A percentile compares a stretch with the other conserved stretches of the same genome.
These are phyloP conservation scores for Apis laboriosa DNA, from an alignment of 1,140 invertebrate genomes.

Conservation along the genomic window DNA sequence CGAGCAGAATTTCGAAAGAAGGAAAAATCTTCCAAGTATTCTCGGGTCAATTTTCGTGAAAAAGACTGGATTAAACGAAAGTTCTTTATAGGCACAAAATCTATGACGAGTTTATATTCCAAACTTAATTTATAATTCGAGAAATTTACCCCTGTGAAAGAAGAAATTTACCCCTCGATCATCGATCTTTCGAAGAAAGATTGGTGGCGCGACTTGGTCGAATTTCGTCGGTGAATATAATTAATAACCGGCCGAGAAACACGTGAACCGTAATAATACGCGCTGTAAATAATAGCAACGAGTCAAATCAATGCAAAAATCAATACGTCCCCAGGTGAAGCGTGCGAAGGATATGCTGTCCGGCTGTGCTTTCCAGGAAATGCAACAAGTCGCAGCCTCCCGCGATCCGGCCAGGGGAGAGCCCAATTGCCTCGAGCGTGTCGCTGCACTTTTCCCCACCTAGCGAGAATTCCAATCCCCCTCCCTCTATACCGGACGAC, in stretches of 20 bases:
- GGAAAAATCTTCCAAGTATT: neutral
- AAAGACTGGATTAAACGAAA: neutral
- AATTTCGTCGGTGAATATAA: no score
- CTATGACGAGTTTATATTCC: no score
- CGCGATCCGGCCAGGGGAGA: conserved; percentile 23
- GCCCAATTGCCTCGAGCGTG: conserved; percentile 32
- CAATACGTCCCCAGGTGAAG: conserved; percentile 37
- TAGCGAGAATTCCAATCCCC: neutral
- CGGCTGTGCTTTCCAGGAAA: conserved; percentile 30
- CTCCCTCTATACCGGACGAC: no score
- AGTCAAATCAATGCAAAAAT: conserved; percentile 21
- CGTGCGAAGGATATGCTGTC: neutral
- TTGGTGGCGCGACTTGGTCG: no score
- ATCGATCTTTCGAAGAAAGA: no score
- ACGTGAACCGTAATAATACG: no score
- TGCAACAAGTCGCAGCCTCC: conserved; percentile 62
- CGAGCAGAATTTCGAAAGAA: neutral
- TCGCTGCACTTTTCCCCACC: conserved; percentile 21
- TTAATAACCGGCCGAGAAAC: neutral
- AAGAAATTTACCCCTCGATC: no score
- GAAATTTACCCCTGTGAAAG: no score
- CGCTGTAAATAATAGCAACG: neutral
- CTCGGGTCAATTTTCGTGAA: neutral
- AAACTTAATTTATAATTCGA: no score
- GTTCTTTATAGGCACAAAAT: neutral